Evolutionary conservation across 2,113 vertebrate species (phyloP).

Genomic region (Pygoscelis adeliae): DNA sequence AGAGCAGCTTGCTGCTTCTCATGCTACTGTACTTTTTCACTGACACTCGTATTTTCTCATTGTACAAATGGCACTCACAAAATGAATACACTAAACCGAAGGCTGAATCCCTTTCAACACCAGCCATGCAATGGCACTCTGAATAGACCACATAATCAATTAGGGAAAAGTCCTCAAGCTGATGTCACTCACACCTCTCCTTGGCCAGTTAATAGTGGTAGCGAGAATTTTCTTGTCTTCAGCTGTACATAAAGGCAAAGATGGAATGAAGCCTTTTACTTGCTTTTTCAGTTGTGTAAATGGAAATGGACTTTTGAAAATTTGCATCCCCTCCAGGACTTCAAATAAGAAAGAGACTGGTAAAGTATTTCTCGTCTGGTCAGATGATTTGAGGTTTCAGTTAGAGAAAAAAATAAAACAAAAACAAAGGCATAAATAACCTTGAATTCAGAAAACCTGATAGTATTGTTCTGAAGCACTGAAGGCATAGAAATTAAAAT

Average conservation of each 20-base stretch:
- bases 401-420: background rate
- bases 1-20: background rate
- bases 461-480: background rate
- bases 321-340: background rate
- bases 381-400: background rate
- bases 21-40: background rate
- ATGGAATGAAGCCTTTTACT: background rate
- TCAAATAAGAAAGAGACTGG: background rate
- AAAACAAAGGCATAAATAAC: background rate
- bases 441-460: background rate
- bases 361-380: background rate
- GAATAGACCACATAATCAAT: background rate
- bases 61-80: background rate
- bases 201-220: background rate
- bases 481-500: background rate
- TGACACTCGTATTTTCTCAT: background rate
- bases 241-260: background rate
- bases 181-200: background rate
- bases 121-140: background rate
- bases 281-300: background rate
- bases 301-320: background rate
- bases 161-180: background rate
- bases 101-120: background rate
- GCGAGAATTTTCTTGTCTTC: background rate
- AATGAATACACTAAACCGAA: background rate